These are phyloP conservation scores for Meloidogyne hapla DNA, from an alignment of 1,140 invertebrate genomes.

Conservation along the genomic window DNA sequence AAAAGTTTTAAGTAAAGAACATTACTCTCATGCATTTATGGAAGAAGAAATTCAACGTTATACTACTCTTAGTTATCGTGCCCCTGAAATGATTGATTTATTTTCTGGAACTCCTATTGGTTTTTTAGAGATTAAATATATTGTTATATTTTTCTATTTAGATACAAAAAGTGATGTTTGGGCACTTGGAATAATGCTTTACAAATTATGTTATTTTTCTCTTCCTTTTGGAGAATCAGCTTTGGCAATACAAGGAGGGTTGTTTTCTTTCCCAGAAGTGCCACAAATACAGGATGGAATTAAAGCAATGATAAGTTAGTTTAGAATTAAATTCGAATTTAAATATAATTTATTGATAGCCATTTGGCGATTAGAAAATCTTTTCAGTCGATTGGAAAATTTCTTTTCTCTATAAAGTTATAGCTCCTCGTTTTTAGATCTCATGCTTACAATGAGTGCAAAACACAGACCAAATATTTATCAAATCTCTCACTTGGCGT, in stretches of 20 bases:
- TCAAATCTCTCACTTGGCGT: constrained; percentile 56
- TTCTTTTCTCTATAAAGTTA: no score
- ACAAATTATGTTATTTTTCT: constrained; percentile 86
- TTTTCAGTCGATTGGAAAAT: no score
- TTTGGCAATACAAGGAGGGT: constrained; percentile 85
- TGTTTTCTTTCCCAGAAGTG: constrained; percentile 76
- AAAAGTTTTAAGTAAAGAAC: constrained; percentile 51
- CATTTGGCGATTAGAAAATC: no score
- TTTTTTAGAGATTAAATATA: constrained; percentile 9
- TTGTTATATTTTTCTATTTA: constrained; percentile 32
- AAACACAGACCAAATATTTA: constrained; percentile 58
- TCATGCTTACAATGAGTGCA: constrained; percentile 48
- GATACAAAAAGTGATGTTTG: constrained; percentile 65
- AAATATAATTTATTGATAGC: no score
- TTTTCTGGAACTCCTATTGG: constrained; percentile 83
- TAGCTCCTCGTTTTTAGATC: constrained; percentile 45
- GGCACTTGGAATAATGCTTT: constrained; percentile 85
- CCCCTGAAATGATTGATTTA: constrained; percentile 93
- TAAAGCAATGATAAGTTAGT: constrained; percentile 60
- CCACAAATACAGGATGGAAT: constrained; percentile 51
- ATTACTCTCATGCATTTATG: constrained; percentile 65
- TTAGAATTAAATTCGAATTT: background rate
- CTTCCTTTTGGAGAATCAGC: constrained; percentile 90
- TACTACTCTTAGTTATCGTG: constrained; percentile 85
- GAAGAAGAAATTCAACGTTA: constrained; percentile 89